These are phyloP conservation scores for Clunio marinus DNA, from an alignment of 2,888 invertebrate genomes.

Conservation along the genomic window DNA sequence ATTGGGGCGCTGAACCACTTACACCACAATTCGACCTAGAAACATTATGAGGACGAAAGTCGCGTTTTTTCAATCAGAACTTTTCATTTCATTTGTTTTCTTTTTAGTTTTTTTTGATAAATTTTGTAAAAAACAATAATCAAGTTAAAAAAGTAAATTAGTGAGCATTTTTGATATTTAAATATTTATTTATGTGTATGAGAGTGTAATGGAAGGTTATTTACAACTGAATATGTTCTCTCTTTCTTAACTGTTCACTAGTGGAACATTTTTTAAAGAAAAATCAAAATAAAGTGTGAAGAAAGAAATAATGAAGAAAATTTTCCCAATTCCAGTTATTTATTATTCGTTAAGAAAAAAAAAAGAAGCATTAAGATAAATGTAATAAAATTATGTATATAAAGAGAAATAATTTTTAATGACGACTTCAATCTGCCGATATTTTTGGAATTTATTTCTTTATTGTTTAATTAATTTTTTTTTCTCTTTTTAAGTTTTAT, in stretches of 20 bases:
- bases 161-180: conserved; percentile 10
- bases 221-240: conserved; percentile 28
- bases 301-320: too few relatives aligned
- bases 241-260: too few relatives aligned
- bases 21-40: conserved; percentile 48
- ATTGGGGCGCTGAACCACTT: conserved; percentile 49
- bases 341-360: too few relatives aligned
- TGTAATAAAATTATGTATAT: too few relatives aligned
- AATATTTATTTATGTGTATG: neutral
- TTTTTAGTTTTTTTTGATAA: neutral
- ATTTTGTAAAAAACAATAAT: conserved; percentile 18
- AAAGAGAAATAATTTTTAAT: too few relatives aligned
- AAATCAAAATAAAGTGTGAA: too few relatives aligned
- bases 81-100: conserved; percentile 11
- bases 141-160: conserved; percentile 12
- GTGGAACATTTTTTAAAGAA: neutral
- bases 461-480: too few relatives aligned
- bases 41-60: conserved; percentile 48
- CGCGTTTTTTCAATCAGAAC: conserved; percentile 44
- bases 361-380: too few relatives aligned
- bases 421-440: too few relatives aligned
- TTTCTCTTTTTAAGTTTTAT: too few relatives aligned
- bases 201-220: conserved; percentile 17
- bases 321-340: too few relatives aligned
- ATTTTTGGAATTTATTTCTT: too few relatives aligned